A percentile compares a stretch with the other conserved stretches of the same genome.
These are phyloP conservation scores for Nothocercus julius DNA, from an alignment of 2,113 vertebrate genomes.

Conservation along the genomic window DNA sequence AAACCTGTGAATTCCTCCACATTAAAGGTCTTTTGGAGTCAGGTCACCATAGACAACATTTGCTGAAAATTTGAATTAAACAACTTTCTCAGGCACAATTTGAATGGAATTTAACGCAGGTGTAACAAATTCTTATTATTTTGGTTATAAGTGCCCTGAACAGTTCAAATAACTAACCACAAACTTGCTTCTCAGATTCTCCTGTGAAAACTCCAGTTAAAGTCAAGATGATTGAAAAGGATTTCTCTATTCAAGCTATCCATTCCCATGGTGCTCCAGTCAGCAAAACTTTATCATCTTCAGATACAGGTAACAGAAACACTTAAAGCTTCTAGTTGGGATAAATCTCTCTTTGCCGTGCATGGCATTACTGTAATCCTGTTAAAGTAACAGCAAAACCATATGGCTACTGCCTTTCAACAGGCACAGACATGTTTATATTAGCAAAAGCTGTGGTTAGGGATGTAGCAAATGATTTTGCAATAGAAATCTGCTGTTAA, in stretches of 20 bases:
- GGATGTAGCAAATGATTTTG: not conserved
- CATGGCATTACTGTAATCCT: not conserved
- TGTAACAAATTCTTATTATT: not conserved
- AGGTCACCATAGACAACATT: not conserved
- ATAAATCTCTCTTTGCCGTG: not conserved
- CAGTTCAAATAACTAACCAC: not conserved
- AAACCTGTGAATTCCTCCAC: not conserved
- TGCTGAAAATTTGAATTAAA: not conserved
- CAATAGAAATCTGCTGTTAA: not conserved
- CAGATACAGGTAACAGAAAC: slow-evolving; percentile 85
- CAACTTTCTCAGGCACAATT: not conserved
- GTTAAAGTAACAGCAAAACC: slow-evolving; percentile 22
- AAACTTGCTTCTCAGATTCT: slow-evolving; percentile 77
- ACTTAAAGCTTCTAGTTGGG: not conserved
- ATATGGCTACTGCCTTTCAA: slow-evolving; percentile 1
- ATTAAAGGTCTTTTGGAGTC: not conserved
- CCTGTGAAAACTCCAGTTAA: slow-evolving; percentile 80
- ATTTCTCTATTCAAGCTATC: slow-evolving; percentile 83
- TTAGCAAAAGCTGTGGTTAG: not conserved
- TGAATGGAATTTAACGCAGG: not conserved
- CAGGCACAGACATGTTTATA: not conserved
- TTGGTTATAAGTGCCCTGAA: not conserved
- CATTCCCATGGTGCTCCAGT: slow-evolving; percentile 80
- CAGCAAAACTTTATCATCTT: slow-evolving; percentile 94
- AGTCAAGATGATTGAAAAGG: slow-evolving; percentile 85